Evolutionary conservation across 2,797 vertebrate genomes (phyloP).

Genomic region (Austrolebias charrua): DNA sequence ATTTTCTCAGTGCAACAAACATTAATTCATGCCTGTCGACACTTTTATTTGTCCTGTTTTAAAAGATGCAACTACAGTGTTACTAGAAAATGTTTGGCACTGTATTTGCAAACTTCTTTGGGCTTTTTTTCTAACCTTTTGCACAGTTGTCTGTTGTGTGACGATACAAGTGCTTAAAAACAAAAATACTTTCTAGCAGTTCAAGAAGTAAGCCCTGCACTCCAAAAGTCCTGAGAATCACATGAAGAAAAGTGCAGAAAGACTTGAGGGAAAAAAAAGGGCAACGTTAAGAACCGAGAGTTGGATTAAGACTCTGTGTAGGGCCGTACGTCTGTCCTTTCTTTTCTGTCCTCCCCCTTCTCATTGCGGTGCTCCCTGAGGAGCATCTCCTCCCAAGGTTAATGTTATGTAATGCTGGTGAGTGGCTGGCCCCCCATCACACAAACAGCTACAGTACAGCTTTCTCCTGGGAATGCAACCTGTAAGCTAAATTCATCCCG

Average conservation of each 20-base stretch:
- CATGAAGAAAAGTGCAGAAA: background rate
- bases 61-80: too few relatives aligned
- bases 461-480: slow-evolving; percentile 50
- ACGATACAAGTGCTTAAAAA: too few relatives aligned
- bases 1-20: too few relatives aligned
- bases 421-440: slow-evolving; percentile 31
- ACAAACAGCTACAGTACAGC: slow-evolving; percentile 30
- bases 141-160: too few relatives aligned
- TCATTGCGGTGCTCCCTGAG: slow-evolving; percentile 27
- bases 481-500: slow-evolving; percentile 52
- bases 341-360: slow-evolving; percentile 14
- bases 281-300: background rate
- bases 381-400: slow-evolving; percentile 49
- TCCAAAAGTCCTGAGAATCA: too few relatives aligned
- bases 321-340: background rate
- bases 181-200: too few relatives aligned
- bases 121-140: too few relatives aligned
- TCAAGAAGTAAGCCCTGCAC: too few relatives aligned
- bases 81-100: too few relatives aligned
- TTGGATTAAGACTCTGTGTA: background rate
- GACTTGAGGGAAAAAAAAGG: background rate
- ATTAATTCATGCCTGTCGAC: too few relatives aligned
- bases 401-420: slow-evolving; percentile 60
- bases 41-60: too few relatives aligned
- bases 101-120: too few relatives aligned